Evolutionary conservation across 2,888 invertebrate genomes (phyloP), one percentile per base, ranked within the genome.

Genomic region (Sepiola atlantica): DNA sequence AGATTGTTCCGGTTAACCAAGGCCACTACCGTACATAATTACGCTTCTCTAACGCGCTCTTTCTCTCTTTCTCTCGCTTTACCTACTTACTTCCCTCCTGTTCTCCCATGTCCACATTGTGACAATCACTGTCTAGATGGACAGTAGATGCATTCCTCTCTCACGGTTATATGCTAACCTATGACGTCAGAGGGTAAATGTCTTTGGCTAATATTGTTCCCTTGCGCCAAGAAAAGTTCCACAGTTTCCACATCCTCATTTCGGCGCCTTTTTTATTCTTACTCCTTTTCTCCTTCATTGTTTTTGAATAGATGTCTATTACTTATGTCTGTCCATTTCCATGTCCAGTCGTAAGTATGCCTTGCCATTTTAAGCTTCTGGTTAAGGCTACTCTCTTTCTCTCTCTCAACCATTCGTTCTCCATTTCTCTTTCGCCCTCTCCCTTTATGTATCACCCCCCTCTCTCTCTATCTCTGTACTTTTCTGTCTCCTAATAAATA

Each of bases 151-250:
- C 77, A 77, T n/a, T 77, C n/a, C 77, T 32, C 16, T 77, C 77
- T 77, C 32, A n/a, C 14, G 14, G 77, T 77, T 77, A 77, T 77
- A 21, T 16, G n/a, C n/a, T n/a, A n/a, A 77, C 77, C 77, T 77
- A 77, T 77, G 77, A 77, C 77, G 77, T 77, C n/a, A 77, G 77
- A n/a, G n/a, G 32, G n/a, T n/a, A 77, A 77, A 77, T 77, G 77
- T n/a, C 77, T 77, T n/a, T 77, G 77, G 77, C 77, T 77, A 28
- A 32, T n/a, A 0, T 77, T 32, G n/a, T 77, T 77, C 77, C n/a
- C 45, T 8, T 8, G 45, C 77, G n/a, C 77, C 77, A 77, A 77
- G 16, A 32, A 77, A 32, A n/a, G 77, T 77, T 18, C n/a, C 32
- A 3, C 14, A 12, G n/a, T 77, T 77, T 32, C 77, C 21, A n/a